Conservation (phyloP, 1,140 invertebrate species). For the Ditylenchus dipsaci region DNA sequence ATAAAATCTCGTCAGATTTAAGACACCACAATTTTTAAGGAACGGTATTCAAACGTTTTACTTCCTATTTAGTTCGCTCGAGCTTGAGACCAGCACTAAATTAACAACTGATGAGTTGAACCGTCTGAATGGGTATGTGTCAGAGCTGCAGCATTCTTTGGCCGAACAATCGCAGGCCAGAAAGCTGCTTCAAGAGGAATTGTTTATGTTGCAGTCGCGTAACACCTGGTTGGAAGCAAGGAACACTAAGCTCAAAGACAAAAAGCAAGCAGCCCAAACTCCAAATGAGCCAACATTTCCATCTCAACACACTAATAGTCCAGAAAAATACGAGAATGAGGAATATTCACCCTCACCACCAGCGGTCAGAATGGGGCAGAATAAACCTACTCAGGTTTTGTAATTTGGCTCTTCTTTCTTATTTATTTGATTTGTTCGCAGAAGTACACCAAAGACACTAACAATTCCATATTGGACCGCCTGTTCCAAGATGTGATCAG, state of each 20-base stretch:
- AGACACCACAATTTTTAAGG: too few species aligned
- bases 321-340: conserved; percentile 1
- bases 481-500: conserved; percentile 46
- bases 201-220: conserved; percentile 8
- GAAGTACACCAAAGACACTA: not conserved
- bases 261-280: not conserved
- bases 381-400: not conserved
- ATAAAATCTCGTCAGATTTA: too few species aligned
- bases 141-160: conserved; percentile 11
- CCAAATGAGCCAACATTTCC: conserved; percentile 17
- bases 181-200: conserved; percentile 1
- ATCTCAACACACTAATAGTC: conserved; percentile 6
- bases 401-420: not conserved
- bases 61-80: conserved; percentile 23
- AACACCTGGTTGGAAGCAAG: conserved; percentile 2
- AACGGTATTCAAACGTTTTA: conserved; percentile 7
- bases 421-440: not conserved
- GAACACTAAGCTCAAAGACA: not conserved
- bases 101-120: conserved; percentile 18
- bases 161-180: not conserved
- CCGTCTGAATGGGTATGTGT: not conserved
- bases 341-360: not conserved
- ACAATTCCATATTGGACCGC: conserved; percentile 35
- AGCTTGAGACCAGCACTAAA: conserved; percentile 21
- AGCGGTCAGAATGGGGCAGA: not conserved